A percentile compares a stretch with the other conserved stretches of the same genome.
These are phyloP conservation scores for Sminthurides aquaticus DNA, from an alignment of 2,888 invertebrate species.

Conservation along the genomic window DNA sequence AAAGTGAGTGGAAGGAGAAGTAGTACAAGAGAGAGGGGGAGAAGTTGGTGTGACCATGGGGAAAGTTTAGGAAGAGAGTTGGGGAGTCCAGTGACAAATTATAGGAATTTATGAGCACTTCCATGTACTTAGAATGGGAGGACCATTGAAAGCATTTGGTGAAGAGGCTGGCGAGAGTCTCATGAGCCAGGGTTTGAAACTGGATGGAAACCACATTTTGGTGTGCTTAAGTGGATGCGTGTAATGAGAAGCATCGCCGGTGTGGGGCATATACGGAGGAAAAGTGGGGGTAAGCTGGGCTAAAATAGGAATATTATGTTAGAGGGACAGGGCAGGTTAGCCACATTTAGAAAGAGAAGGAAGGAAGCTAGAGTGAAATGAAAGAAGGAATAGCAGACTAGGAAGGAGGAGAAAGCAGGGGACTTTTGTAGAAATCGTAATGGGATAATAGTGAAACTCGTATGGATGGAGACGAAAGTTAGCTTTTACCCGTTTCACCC, in stretches of 20 bases:
- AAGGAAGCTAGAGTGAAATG: no score
- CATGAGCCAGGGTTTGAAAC: not conserved
- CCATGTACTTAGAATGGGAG: constrained; percentile 30
- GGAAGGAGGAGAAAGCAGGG: no score
- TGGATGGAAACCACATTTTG: not conserved
- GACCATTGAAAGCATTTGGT: not conserved
- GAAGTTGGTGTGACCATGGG: not conserved
- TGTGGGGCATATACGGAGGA: not conserved
- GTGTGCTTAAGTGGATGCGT: not conserved
- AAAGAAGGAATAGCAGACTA: no score
- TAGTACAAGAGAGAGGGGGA: not conserved
- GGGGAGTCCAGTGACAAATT: constrained; percentile 40
- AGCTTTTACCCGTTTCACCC: no score
- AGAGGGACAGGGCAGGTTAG: no score
- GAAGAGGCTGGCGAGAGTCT: not conserved
- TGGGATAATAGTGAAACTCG: not conserved
- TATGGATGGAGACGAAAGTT: no score
- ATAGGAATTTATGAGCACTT: constrained; percentile 40
- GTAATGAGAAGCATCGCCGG: not conserved
- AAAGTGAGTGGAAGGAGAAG: not conserved
- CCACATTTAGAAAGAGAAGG: no score
- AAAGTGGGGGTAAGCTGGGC: not conserved
- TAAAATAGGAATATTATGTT: not conserved
- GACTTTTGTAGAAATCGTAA: not conserved
- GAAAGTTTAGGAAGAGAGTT: not conserved